Evolutionary conservation across 2,797 vertebrate species (phyloP).

Genomic region (Clarias fuscus): DNA sequence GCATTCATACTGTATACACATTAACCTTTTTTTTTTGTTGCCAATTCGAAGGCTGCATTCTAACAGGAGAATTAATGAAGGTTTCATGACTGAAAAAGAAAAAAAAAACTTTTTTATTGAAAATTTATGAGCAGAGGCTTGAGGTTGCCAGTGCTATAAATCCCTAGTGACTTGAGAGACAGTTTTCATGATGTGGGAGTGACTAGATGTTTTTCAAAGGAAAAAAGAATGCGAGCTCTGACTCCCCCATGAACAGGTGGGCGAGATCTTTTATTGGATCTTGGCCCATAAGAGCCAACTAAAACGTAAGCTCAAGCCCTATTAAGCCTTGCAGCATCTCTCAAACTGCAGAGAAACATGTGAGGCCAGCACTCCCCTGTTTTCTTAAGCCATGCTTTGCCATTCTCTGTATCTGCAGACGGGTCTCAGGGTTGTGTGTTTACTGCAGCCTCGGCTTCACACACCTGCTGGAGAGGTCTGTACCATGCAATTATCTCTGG

Average conservation of each 20-base stretch:
- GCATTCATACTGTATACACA: neutral
- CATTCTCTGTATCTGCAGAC: slow-evolving; percentile 26
- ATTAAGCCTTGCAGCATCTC: slow-evolving; percentile 44
- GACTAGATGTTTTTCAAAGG: slow-evolving; percentile 33
- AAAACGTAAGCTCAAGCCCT: slow-evolving; percentile 51
- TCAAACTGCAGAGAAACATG: slow-evolving; percentile 59
- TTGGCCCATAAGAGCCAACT: slow-evolving; percentile 50
- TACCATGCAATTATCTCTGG: slow-evolving; percentile 77
- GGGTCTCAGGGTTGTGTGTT: slow-evolving; percentile 64
- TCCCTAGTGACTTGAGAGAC: slow-evolving; percentile 6
- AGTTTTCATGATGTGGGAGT: slow-evolving; percentile 32
- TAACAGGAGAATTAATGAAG: neutral
- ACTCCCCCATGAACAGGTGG: slow-evolving; percentile 67
- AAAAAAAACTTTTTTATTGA: neutral
- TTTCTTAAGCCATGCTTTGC: slow-evolving; percentile 7
- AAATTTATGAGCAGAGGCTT: neutral
- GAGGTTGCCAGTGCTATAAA: slow-evolving; percentile 5
- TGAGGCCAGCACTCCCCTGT: slow-evolving; percentile 30
- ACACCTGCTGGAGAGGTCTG: slow-evolving; percentile 74
- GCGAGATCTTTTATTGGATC: slow-evolving; percentile 71
- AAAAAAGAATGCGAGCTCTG: slow-evolving; percentile 27
- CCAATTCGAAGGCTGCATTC: neutral
- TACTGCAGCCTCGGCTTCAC: slow-evolving; percentile 62
- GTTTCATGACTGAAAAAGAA: neutral
- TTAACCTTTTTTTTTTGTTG: neutral